phyloP scores from a whole-genome alignment of 2,797 vertebrate species.

The Tangara arthus region DNA sequence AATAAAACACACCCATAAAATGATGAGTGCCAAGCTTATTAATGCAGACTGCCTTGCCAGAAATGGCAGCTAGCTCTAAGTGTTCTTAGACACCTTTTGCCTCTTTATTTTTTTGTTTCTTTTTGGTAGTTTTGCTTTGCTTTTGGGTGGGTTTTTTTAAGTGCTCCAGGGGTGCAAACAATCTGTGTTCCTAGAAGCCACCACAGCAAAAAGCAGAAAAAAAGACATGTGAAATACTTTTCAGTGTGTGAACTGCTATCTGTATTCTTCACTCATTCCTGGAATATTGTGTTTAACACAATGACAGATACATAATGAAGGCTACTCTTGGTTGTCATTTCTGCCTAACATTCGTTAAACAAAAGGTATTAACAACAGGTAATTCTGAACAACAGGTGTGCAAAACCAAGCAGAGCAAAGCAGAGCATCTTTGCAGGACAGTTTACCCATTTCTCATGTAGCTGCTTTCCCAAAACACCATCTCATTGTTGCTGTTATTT shows the following conservation, averaged over 20 bases:
- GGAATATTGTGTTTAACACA: background rate
- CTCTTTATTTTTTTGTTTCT: background rate
- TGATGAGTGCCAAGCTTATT: slow-evolving; percentile 31
- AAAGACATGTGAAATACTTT: background rate
- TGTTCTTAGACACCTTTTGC: background rate
- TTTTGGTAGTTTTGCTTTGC: background rate
- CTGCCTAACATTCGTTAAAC: background rate
- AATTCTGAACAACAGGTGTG: background rate
- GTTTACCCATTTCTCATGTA: background rate
- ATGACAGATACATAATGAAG: background rate
- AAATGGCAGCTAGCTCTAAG: background rate
- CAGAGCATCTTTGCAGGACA: background rate
- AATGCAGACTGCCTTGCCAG: background rate
- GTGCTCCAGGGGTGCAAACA: background rate
- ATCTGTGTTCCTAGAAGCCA: background rate
- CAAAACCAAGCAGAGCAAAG: background rate
- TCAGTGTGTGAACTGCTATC: background rate
- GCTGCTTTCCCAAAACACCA: background rate
- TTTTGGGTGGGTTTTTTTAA: background rate
- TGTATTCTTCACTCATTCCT: background rate
- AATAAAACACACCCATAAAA: slow-evolving; percentile 47
- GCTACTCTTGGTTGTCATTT: background rate
- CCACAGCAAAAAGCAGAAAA: background rate
- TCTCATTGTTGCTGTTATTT: background rate
- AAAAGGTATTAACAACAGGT: background rate